Percentiles rank a stretch among this genome's conserved stretches.
These are phyloP conservation scores for Anarrhichthys ocellatus DNA, from an alignment of 2,113 vertebrate genomes.

Conservation along the genomic window DNA sequence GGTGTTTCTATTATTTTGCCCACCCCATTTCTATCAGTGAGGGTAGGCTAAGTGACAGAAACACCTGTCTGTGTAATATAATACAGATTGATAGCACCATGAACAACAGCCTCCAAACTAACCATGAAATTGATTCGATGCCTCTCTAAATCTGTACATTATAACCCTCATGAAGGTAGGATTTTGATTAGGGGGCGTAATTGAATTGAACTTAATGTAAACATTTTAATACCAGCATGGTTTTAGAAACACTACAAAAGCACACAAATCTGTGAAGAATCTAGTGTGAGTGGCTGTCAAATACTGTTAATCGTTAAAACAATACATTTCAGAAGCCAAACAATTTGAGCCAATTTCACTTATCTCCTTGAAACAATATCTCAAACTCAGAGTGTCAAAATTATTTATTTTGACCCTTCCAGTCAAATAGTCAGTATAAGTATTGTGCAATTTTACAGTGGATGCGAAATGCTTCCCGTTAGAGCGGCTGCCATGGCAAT, in stretches of 20 bases:
- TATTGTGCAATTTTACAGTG: slow-evolving; percentile 37
- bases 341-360: neutral
- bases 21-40: neutral
- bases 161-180: neutral
- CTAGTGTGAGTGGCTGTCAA: neutral
- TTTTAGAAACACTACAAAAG: neutral
- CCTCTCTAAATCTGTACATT: neutral
- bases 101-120: neutral
- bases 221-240: neutral
- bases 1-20: neutral
- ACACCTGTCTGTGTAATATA: neutral
- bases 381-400: slow-evolving; percentile 14
- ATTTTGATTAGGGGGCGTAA: neutral
- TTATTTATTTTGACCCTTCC: neutral
- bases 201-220: neutral
- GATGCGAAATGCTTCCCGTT: slow-evolving; percentile 40
- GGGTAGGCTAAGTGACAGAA: neutral
- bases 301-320: neutral
- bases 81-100: neutral
- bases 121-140: neutral
- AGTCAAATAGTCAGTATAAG: neutral
- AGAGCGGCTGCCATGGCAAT: slow-evolving; percentile 44
- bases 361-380: neutral
- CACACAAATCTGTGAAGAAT: neutral
- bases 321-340: neutral